Base-by-base conservation (phyloP, 2,888 invertebrate species). In the Sesamia inferens region DNA sequence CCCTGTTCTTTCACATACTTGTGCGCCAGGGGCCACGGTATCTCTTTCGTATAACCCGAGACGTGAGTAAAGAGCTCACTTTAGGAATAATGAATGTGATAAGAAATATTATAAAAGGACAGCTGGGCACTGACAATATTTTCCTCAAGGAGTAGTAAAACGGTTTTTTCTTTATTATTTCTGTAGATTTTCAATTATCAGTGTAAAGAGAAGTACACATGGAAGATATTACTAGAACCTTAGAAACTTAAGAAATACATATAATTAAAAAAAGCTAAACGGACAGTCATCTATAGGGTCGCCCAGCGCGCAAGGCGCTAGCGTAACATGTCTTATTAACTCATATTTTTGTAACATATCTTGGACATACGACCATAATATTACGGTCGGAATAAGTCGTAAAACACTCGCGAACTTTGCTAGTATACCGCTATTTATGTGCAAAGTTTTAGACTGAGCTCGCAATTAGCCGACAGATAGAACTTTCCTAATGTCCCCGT, bases 341-440 rank as follows among this genome's bases (percentile, higher is more conserved):
- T 31, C 31, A 31, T 31, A 31, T 31, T 31, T 31, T 31, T 31
- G 31, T 31, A 31, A 31, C 31, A 31, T 3, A 31, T 31, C 31
- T 31, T 31, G 63, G 66, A 57, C 66, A 51, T 68, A 74, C 68
- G 47, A 64, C 76, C 57, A 68, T 81, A 31, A 68, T 81, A 31
- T 79, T 58, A 74, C 69, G 70, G 68, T 24, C 44, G 68, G 73
- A 73, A 80, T 84, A 79, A 64, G 63, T 61, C 44, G 67, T 78
- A 75, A 78, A 79, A 79, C 76, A 76, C 62, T 71, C 68, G 10
- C 74, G 44, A 86, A 87, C 83, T 86, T 86, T 76, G 79, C 78
- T 75, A 81, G 76, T 83, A 83, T 48, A 75, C 48, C 44, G 61
- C 51, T 86, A 81, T 86, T 87, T 83, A 87, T 86, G 87, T 73